These are phyloP conservation scores for Synchiropus splendidus DNA, from an alignment of 2,113 vertebrate species.

Conservation along the genomic window DNA sequence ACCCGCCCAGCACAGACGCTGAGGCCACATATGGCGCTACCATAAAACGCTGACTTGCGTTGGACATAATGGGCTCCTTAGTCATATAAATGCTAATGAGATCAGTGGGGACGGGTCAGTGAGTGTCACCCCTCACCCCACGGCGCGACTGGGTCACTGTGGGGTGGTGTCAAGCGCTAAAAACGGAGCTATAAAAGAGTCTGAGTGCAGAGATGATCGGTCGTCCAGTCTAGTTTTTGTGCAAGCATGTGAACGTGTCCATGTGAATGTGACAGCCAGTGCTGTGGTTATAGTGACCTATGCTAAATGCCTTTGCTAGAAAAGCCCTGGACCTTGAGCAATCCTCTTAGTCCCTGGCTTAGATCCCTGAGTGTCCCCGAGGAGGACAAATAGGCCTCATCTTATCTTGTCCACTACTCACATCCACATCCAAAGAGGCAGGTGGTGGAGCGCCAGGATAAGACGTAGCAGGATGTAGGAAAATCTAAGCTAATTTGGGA, in stretches of 20 bases:
- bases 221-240: no score
- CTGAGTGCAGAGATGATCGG: no score
- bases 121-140: constrained; percentile 33
- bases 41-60: constrained; percentile 44
- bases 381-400: constrained; percentile 37
- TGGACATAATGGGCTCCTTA: constrained; percentile 48
- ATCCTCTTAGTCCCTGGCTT: constrained; percentile 65
- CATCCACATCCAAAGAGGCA: constrained; percentile 5
- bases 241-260: neutral
- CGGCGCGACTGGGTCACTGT: constrained; percentile 31
- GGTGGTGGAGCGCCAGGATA: neutral
- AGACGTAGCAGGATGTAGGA: neutral
- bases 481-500: neutral
- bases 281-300: constrained; percentile 49
- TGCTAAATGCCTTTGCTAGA: constrained; percentile 55
- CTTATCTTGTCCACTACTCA: constrained; percentile 30
- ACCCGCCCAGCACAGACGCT: neutral
- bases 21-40: constrained; percentile 15
- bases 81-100: constrained; percentile 61
- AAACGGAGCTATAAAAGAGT: no score
- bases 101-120: constrained; percentile 43
- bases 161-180: no score
- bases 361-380: constrained; percentile 47
- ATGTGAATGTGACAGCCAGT: constrained; percentile 15
- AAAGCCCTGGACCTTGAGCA: constrained; percentile 52